Percentiles rank a stretch among this genome's conserved stretches.
Conservation (phyloP, 1,140 invertebrate species). For the Drosophila sp. region DNA sequence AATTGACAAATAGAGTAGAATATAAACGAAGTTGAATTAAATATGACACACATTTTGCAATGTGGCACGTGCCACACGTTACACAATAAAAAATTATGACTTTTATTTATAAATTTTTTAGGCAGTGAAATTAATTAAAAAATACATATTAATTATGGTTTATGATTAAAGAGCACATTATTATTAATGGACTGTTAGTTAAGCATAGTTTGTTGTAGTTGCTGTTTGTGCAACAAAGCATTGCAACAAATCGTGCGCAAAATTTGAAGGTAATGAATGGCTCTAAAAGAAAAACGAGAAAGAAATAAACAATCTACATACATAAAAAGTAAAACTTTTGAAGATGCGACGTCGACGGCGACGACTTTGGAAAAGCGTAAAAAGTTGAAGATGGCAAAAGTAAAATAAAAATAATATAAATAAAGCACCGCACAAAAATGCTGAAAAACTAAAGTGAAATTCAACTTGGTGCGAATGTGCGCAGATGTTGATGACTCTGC, state of each 20-base stretch:
- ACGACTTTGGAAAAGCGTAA: slow-evolving; percentile 79
- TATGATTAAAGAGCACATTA: slow-evolving; percentile 52
- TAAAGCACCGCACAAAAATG: slow-evolving; percentile 48
- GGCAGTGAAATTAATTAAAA: slow-evolving; percentile 57
- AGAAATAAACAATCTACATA: slow-evolving; percentile 53
- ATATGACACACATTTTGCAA: not conserved
- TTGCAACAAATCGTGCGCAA: slow-evolving; percentile 82
- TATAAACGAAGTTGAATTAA: not conserved
- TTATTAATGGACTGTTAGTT: slow-evolving; percentile 67
- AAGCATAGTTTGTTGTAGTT: slow-evolving; percentile 53
- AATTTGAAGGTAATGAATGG: slow-evolving; percentile 67
- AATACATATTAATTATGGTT: slow-evolving; percentile 54
- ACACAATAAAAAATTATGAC: slow-evolving; percentile 42
- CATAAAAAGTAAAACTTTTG: slow-evolving; percentile 73
- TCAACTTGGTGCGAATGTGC: slow-evolving; percentile 35
- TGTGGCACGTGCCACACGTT: slow-evolving; percentile 47
- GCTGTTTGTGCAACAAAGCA: slow-evolving; percentile 65
- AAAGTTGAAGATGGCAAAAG: slow-evolving; percentile 70
- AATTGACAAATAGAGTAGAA: slow-evolving; percentile 32
- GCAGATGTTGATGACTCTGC: slow-evolving; percentile 44
- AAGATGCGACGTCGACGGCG: slow-evolving; percentile 41
- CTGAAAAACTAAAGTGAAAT: slow-evolving; percentile 79
- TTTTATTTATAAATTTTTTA: slow-evolving; percentile 22
- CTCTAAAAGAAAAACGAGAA: not conserved
- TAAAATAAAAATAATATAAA: slow-evolving; percentile 58